These are phyloP conservation scores for Falco peregrinus DNA, from an alignment of 2,797 vertebrate species.

Conservation along the genomic window DNA sequence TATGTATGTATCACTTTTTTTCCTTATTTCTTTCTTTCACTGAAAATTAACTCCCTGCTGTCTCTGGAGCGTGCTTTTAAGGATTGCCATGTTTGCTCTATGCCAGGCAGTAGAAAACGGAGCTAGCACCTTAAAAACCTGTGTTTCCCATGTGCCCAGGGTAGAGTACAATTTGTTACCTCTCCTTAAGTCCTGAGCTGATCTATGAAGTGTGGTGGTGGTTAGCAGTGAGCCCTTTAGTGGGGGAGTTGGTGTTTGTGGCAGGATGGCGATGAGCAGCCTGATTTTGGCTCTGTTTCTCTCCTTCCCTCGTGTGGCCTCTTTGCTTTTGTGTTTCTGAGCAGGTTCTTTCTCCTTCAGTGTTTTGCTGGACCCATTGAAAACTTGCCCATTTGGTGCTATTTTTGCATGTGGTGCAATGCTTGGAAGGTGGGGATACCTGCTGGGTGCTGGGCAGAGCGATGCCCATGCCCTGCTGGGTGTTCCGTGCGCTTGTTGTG, in stretches of 20 bases:
- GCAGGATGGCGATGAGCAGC: slow-evolving; percentile 67
- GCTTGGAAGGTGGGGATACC: background rate
- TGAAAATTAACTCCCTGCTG: background rate
- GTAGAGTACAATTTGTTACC: slow-evolving; percentile 67
- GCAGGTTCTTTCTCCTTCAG: slow-evolving; percentile 83
- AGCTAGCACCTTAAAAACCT: background rate
- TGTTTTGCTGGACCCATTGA: slow-evolving; percentile 86
- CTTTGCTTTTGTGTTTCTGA: slow-evolving; percentile 87
- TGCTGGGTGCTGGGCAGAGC: background rate
- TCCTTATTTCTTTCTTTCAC: background rate
- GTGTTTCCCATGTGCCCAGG: background rate
- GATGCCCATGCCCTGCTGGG: background rate
- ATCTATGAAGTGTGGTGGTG: slow-evolving; percentile 84
- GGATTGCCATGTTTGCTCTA: background rate
- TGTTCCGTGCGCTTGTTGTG: background rate
- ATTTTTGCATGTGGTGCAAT: fast-evolving
- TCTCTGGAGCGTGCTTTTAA: background rate
- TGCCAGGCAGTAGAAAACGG: background rate
- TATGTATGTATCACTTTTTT: background rate
- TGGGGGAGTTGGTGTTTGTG: slow-evolving; percentile 75
- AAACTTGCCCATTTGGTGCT: slow-evolving; percentile 69
- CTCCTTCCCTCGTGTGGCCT: slow-evolving; percentile 85
- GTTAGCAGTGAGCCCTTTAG: slow-evolving; percentile 79
- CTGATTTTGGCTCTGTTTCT: slow-evolving; percentile 80
- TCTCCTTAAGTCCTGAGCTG: slow-evolving; percentile 90